A percentile compares a stretch with the other conserved stretches of the same genome.
Conservation (phyloP, 2,113 vertebrate genomes). For the Scatophagus argus region DNA sequence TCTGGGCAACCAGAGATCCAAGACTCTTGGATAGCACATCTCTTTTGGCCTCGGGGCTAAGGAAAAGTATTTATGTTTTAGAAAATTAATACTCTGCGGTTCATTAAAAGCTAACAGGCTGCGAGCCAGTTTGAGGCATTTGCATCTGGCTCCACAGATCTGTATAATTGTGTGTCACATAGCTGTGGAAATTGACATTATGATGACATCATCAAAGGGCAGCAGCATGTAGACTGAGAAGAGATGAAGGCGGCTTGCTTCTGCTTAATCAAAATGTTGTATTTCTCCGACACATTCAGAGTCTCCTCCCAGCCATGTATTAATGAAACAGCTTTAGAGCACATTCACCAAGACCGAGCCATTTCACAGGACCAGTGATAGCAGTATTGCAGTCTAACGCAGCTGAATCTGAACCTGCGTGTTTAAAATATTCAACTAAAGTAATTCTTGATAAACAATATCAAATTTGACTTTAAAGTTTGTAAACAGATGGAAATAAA, state of each 20-base stretch:
- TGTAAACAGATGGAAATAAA: not conserved
- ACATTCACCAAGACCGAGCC: not conserved
- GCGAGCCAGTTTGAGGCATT: slow-evolving; percentile 14
- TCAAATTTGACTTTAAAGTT: not conserved
- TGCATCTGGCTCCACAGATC: slow-evolving; percentile 14
- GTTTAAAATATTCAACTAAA: not conserved
- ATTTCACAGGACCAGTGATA: no score
- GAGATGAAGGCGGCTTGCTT: not conserved
- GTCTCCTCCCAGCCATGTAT: not conserved
- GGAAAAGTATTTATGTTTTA: slow-evolving; percentile 23
- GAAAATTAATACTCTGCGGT: not conserved
- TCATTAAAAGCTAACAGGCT: slow-evolving; percentile 1
- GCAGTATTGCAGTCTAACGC: not conserved
- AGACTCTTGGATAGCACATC: slow-evolving; percentile 6
- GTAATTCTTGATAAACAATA: not conserved
- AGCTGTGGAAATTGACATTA: slow-evolving; percentile 12
- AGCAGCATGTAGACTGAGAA: not conserved
- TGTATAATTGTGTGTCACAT: slow-evolving; percentile 24
- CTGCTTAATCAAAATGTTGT: not conserved
- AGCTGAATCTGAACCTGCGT: not conserved
- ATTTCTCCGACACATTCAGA: not conserved
- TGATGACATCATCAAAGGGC: slow-evolving; percentile 9
- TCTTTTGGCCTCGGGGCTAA: slow-evolving; percentile 10
- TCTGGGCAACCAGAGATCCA: slow-evolving; percentile 24
- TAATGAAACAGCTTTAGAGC: slow-evolving; percentile 5